These are phyloP conservation scores for Apaloderma vittatum DNA, from an alignment of 2,113 vertebrate species.

Conservation along the genomic window DNA sequence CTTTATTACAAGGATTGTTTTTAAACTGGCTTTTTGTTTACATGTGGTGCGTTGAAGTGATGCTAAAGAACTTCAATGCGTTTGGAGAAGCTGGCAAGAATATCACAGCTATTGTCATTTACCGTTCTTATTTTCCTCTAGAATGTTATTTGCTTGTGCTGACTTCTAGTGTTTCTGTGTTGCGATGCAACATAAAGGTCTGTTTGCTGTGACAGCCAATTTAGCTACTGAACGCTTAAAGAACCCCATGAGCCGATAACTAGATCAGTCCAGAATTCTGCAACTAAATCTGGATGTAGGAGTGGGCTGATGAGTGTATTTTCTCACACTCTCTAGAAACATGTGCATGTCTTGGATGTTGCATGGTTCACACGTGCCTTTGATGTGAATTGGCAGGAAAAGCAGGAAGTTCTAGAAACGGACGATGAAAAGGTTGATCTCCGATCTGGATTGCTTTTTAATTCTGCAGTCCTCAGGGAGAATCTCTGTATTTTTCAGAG, in stretches of 20 bases:
- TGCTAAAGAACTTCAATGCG: background rate
- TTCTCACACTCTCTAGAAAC: background rate
- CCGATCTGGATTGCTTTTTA: background rate
- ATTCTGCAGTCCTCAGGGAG: background rate
- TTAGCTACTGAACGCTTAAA: background rate
- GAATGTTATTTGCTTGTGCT: background rate
- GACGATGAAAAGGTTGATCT: background rate
- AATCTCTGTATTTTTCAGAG: background rate
- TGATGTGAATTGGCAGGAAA: background rate
- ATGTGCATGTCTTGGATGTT: accelerated
- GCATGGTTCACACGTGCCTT: background rate
- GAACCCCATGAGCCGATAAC: background rate
- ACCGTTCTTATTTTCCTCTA: background rate
- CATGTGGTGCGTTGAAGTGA: background rate
- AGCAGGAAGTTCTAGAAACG: background rate
- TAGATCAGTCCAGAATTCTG: background rate
- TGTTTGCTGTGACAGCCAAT: background rate
- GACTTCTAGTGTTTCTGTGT: background rate
- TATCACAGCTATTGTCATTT: background rate
- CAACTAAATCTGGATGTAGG: background rate
- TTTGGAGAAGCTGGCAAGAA: background rate
- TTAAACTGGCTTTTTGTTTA: background rate
- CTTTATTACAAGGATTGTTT: background rate
- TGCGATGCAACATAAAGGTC: background rate
- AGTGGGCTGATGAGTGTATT: background rate